Base-by-base conservation (phyloP, 2,888 invertebrate genomes). In the Arenicola marina region DNA sequence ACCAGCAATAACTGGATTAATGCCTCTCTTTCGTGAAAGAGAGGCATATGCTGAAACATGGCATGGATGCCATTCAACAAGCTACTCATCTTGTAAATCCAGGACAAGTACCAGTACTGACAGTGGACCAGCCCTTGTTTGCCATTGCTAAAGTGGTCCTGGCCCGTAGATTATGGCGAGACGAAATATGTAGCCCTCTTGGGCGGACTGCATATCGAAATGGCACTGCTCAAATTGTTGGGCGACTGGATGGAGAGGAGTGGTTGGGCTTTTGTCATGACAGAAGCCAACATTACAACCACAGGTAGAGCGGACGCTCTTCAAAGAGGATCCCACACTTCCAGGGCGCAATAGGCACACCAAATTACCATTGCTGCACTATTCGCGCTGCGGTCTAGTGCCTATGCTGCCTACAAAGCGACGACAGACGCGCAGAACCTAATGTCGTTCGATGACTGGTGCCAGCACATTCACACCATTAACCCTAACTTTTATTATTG, bases 141-240 rank as follows among this genome's bases (percentile, higher is more conserved):
- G 71, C 75, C 11, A 7, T 76, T 2, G 71, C 70, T 21, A 79
- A 75, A 78, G 64, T 76, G 76, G 75, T 48, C 62, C 3, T 75
- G 68, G 64, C 75, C 73, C 18, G 65, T 75, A 1, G 21, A 24
- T 15, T 68, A 70, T 63, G 75, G 75, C 2, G 75, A 77, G 56
- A 61, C 72, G 4, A 64, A 66, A 26, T 65, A 69, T 59, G 64
- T 76, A 18, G 59, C 76, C 3, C 68, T 77, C 67, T 63, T 78
- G 51, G 77, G 76, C 11, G 76, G 76, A 2, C 64, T 78, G 32
- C 76, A 78, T 61, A 75, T 72, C 51, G 76, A 78, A 57, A 73
- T 75, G 68, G 73, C 75, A 11, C 57, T 66, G 18, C 59, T 74
- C 56, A 72, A 66, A 55, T 59, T 68, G 2, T 29, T 76, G n/a